These are phyloP conservation scores for Liasis olivaceus DNA, from an alignment of 2,797 vertebrate species.

Conservation along the genomic window DNA sequence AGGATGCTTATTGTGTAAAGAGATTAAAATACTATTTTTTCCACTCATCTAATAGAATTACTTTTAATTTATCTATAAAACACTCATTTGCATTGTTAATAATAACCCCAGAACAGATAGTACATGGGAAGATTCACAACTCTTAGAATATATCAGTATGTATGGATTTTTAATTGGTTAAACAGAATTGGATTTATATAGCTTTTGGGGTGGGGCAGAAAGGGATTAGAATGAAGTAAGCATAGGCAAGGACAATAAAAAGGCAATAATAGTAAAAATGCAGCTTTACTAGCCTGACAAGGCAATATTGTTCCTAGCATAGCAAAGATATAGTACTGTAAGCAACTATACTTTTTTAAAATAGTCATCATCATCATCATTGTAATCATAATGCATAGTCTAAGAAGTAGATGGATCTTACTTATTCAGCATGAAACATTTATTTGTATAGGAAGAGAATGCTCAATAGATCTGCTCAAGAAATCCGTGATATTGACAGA, in stretches of 20 bases:
- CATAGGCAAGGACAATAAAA: background rate
- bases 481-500: background rate
- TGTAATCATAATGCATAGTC: background rate
- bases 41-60: background rate
- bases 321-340: background rate
- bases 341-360: too few species aligned
- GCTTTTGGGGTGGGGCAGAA: background rate
- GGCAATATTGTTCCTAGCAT: background rate
- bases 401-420: background rate
- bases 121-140: background rate
- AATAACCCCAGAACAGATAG: background rate
- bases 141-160: background rate
- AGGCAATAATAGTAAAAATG: background rate
- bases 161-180: background rate
- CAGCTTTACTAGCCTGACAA: background rate
- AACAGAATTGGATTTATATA: background rate
- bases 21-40: background rate
- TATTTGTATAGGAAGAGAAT: background rate
- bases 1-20: background rate
- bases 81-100: background rate
- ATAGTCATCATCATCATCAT: background rate
- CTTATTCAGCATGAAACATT: background rate
- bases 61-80: background rate
- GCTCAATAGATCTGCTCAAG: background rate
- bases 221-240: background rate